A percentile compares a stretch with the other conserved stretches of the same genome.
Evolutionary conservation across 2,113 vertebrate genomes (phyloP).

Genomic region (Tetrao urogallus): DNA sequence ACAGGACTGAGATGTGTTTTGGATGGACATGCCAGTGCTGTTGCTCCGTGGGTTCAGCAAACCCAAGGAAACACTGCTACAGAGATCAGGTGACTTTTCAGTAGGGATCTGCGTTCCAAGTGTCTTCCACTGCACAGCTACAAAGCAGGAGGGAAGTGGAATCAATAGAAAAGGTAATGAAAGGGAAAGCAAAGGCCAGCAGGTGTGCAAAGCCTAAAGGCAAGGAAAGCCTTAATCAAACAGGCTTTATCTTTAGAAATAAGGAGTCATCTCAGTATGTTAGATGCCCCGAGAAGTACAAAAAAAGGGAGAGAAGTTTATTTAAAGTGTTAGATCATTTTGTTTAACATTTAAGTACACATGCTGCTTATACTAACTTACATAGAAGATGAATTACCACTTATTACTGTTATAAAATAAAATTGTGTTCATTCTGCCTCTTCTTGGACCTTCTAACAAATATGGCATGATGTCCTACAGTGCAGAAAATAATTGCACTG

Average conservation of each 20-base stretch:
- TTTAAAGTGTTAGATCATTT: neutral
- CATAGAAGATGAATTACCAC: neutral
- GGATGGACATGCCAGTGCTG: neutral
- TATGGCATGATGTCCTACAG: neutral
- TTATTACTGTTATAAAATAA: neutral
- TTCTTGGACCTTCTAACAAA: neutral
- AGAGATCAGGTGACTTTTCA: neutral
- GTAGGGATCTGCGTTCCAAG: rapidly evolving
- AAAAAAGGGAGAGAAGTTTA: neutral
- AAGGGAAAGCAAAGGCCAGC: neutral
- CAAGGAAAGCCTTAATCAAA: neutral
- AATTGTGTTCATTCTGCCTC: neutral
- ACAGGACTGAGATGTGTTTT: neutral
- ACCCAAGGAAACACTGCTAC: neutral
- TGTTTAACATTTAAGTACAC: neutral
- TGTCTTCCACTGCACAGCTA: neutral
- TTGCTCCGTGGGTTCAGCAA: neutral
- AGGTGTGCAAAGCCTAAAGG: neutral
- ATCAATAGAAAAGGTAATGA: neutral
- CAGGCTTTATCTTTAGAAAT: neutral
- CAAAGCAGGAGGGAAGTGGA: neutral
- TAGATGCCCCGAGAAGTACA: neutral
- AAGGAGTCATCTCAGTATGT: neutral
- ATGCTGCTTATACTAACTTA: neutral
- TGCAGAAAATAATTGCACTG: neutral